A percentile compares a stretch with the other conserved stretches of the same genome.
Evolutionary conservation across 1,140 invertebrate species (phyloP).

Genomic region (Pogonomyrmex californicus): DNA sequence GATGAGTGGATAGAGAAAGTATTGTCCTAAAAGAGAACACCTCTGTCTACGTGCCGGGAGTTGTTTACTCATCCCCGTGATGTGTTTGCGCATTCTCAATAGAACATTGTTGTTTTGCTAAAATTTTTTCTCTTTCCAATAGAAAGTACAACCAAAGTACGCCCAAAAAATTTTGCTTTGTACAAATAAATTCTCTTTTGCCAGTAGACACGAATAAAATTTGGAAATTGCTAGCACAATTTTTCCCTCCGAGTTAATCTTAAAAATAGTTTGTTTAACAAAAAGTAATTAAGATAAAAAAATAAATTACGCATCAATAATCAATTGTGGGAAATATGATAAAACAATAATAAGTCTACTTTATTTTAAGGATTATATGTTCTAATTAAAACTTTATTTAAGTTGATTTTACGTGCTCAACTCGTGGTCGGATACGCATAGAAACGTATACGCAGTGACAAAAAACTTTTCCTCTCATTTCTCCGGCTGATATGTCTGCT

Average conservation of each 20-base stretch:
- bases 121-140: neutral
- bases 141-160: neutral
- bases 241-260: neutral
- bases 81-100: slow-evolving; percentile 59
- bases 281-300: neutral
- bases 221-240: neutral
- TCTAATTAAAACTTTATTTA: slow-evolving; percentile 53
- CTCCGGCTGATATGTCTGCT: slow-evolving; percentile 30
- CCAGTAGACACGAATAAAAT: slow-evolving; percentile 2
- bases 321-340: neutral
- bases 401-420: slow-evolving; percentile 29
- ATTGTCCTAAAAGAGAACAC: slow-evolving; percentile 23
- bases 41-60: neutral
- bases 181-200: neutral
- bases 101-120: slow-evolving; percentile 44
- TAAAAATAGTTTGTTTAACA: neutral
- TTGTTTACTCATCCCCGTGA: slow-evolving; percentile 58
- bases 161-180: neutral
- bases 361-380: slow-evolving; percentile 19
- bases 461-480: slow-evolving; percentile 49
- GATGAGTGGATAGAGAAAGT: slow-evolving; percentile 2
- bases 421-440: neutral
- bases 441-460: slow-evolving; percentile 26
- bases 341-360: neutral
- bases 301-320: neutral